Evolutionary conservation across 2,888 invertebrate species (phyloP).

Genomic region (Cheilosia pagana): DNA sequence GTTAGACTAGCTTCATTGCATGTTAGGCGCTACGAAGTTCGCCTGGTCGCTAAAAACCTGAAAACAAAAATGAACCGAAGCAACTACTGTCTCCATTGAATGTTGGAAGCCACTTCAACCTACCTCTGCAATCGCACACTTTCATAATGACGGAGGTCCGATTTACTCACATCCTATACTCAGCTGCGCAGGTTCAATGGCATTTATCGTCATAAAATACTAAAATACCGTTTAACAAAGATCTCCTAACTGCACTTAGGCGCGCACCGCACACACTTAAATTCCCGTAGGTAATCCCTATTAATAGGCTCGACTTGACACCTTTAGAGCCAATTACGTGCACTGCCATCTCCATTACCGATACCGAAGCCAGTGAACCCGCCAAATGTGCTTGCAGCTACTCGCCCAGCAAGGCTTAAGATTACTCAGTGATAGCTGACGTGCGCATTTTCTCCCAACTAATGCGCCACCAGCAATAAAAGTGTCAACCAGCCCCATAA

Average conservation of each 20-base stretch:
- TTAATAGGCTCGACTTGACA: conserved; percentile 61
- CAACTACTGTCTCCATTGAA: not conserved
- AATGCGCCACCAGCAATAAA: conserved; percentile 55
- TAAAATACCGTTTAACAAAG: conserved; percentile 9
- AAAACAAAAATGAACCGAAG: too few relatives aligned
- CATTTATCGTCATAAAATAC: conserved; percentile 1
- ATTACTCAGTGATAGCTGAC: conserved; percentile 26
- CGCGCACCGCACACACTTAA: conserved; percentile 1
- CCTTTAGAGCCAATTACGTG: conserved; percentile 50
- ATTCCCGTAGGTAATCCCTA: conserved; percentile 43
- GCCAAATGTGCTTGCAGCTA: not conserved
- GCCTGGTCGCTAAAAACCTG: too few relatives aligned
- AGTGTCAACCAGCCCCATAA: conserved; percentile 62
- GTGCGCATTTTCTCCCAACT: conserved; percentile 41
- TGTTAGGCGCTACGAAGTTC: too few relatives aligned
- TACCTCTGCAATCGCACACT: too few relatives aligned
- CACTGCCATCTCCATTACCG: conserved; percentile 58
- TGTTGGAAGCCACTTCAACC: not conserved
- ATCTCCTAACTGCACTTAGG: conserved; percentile 17
- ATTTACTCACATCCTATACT: too few relatives aligned
- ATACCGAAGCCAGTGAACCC: conserved; percentile 30
- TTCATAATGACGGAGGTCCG: too few relatives aligned
- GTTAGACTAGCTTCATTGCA: too few relatives aligned
- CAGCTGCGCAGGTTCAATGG: conserved; percentile 11
- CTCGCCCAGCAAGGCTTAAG: conserved; percentile 1